These are phyloP conservation scores for Oceanites oceanicus DNA, from an alignment of 2,113 vertebrate genomes.

Conservation along the genomic window DNA sequence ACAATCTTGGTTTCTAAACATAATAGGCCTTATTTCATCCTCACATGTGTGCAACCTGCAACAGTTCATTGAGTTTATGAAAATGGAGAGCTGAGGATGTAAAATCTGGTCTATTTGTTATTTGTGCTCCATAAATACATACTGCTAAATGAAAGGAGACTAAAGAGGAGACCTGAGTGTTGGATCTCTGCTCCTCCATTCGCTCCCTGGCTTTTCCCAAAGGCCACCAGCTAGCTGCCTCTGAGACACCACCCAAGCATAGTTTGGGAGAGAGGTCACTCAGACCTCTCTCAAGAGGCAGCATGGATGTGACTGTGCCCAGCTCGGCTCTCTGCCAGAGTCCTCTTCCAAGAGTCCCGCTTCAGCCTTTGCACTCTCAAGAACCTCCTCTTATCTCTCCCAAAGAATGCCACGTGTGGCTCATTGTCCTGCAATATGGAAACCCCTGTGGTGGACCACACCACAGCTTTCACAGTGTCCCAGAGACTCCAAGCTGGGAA, in stretches of 20 bases:
- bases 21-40: background rate
- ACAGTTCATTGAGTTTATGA: background rate
- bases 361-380: background rate
- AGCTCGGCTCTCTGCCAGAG: background rate
- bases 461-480: background rate
- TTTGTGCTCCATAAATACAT: background rate
- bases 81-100: background rate
- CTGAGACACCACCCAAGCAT: background rate
- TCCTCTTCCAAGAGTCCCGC: background rate
- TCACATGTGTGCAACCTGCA: background rate
- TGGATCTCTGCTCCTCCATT: background rate
- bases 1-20: background rate
- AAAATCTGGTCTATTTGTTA: background rate
- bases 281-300: background rate
- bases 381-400: background rate
- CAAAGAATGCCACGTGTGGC: fast-evolving
- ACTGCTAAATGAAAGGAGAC: background rate
- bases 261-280: background rate
- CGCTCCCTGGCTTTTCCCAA: background rate
- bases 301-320: background rate
- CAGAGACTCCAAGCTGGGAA: background rate
- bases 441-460: background rate
- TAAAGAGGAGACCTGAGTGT: background rate
- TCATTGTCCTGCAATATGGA: background rate
- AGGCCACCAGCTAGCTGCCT: background rate